Percentiles rank a stretch among this genome's conserved stretches.
Conservation (phyloP, 2,113 vertebrate genomes). For the Colistium nudipinnis region DNA sequence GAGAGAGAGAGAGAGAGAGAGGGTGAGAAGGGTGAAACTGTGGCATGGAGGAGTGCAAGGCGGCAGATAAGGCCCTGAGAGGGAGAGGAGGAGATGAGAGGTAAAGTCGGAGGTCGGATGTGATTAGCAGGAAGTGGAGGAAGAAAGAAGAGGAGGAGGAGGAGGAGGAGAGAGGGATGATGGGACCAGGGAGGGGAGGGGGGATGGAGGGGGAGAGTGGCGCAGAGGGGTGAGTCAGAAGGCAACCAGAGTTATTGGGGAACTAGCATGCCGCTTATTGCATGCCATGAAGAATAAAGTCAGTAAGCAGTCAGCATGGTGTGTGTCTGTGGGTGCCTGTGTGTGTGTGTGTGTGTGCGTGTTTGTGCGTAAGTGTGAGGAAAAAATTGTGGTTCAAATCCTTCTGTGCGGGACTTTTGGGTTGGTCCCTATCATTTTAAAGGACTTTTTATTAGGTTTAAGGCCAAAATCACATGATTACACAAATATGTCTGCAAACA, state of each 20-base stretch:
- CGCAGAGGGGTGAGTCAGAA: slow-evolving; percentile 55
- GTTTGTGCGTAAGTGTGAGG: no score
- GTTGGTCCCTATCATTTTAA: no score
- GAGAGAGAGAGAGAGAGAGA: slow-evolving; percentile 2
- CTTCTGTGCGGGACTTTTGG: no score
- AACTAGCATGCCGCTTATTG: slow-evolving; percentile 68
- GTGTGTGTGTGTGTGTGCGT: slow-evolving; percentile 7
- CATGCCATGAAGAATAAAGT: slow-evolving; percentile 65
- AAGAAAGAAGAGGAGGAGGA: background rate
- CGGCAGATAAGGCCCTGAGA: slow-evolving; percentile 39
- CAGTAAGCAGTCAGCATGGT: slow-evolving; percentile 46
- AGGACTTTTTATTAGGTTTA: no score
- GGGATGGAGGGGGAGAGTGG: slow-evolving; percentile 21
- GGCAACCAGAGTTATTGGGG: slow-evolving; percentile 48
- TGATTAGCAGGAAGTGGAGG: slow-evolving; percentile 44
- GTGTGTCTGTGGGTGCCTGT: background rate
- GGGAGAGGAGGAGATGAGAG: slow-evolving; percentile 33
- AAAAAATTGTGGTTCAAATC: no score
- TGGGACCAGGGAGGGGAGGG: slow-evolving; percentile 32
- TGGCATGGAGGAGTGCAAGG: slow-evolving; percentile 25
- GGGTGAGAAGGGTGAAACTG: background rate
- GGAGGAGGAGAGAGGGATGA: slow-evolving; percentile 7
- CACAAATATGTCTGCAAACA: slow-evolving; percentile 6
- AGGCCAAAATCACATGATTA: background rate
- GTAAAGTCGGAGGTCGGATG: slow-evolving; percentile 54